Evolutionary conservation across 2,888 invertebrate genomes (phyloP), one percentile per base, ranked within the genome.

Genomic region (Branchinecta sandiegonensis): DNA sequence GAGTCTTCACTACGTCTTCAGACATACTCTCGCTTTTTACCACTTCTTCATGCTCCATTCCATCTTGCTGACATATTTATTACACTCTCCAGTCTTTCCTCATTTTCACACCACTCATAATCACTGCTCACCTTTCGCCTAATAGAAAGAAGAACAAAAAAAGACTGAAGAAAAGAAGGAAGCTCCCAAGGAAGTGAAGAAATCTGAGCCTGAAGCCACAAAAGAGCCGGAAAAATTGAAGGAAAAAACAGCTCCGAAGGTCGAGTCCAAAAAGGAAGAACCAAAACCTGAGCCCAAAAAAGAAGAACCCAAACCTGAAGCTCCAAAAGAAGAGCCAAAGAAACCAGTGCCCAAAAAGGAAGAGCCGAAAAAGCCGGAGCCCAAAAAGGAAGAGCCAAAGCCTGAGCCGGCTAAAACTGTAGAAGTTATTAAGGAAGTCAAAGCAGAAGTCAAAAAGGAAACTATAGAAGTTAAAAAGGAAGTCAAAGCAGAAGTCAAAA

Each of bases 211-310:
- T 11, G 66, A 68, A 47, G 68, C 72, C 50, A 71, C 71, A 66
- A 66, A 69, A 10, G 69, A 67, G 17, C n/a, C 48, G 17, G 47
- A 67, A 48, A 47, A 47, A 4, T n/a, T 23, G 17, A 46, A 46
- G 13, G 46, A 66, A 47, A 48, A 14, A 65, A 46, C 65, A 13
- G 6, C 65, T 47, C 65, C 47, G n/a, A 70, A 70, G 50, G 17
- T 66, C 10, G 67, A 70, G 47, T 63, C 66, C 46, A 69, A 72
- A 56, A 71, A 72, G 67, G 68, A 69, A 10, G 69, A 67, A 37
- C 6, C 48, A 8, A 48, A 67, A 23, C 47, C 23, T 1, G 13
- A 66, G 46, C 46, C 66, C 46, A 47, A 66, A 23, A 67, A 17
- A 48, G 48, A 47, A 13, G 69, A 67, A n/a, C 68, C 71, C 23